phyloP scores from a whole-genome alignment of 2,888 invertebrate species.

The Ferrisia virgata region DNA sequence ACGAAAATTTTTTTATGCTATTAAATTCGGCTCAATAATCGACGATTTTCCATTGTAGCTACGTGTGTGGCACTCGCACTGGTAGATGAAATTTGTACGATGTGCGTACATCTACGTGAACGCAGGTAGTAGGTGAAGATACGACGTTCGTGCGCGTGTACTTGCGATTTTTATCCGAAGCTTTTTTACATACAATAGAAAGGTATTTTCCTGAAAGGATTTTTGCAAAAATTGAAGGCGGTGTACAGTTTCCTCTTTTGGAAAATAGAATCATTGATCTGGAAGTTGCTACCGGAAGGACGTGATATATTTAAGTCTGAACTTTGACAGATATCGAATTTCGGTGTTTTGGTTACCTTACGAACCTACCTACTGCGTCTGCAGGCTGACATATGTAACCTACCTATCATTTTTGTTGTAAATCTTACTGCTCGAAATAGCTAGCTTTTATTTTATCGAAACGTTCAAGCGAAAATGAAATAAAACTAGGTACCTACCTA shows the following conservation, averaged over 20 bases:
- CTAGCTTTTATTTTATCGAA: background rate
- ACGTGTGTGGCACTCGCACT: no score
- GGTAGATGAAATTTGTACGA: no score
- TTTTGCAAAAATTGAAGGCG: background rate
- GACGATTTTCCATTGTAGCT: background rate
- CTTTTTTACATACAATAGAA: background rate
- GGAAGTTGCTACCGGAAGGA: slow-evolving; percentile 11
- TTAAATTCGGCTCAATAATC: background rate
- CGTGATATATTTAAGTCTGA: slow-evolving; percentile 23
- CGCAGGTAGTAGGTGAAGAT: background rate
- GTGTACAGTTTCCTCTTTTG: background rate
- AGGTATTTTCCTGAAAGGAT: background rate
- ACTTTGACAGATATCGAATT: slow-evolving; percentile 26
- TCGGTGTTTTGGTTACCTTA: background rate
- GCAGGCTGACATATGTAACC: background rate
- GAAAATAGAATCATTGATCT: slow-evolving; percentile 5
- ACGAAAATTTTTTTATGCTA: background rate
- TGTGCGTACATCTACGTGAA: no score
- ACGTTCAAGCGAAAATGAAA: background rate
- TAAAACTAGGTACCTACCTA: no score
- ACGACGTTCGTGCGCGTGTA: background rate
- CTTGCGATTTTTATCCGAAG: background rate
- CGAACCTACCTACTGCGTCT: no score
- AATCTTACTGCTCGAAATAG: background rate
- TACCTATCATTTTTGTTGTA: no score